Conservation (phyloP, 2,888 invertebrate genomes). For the Andrena camellia region DNA sequence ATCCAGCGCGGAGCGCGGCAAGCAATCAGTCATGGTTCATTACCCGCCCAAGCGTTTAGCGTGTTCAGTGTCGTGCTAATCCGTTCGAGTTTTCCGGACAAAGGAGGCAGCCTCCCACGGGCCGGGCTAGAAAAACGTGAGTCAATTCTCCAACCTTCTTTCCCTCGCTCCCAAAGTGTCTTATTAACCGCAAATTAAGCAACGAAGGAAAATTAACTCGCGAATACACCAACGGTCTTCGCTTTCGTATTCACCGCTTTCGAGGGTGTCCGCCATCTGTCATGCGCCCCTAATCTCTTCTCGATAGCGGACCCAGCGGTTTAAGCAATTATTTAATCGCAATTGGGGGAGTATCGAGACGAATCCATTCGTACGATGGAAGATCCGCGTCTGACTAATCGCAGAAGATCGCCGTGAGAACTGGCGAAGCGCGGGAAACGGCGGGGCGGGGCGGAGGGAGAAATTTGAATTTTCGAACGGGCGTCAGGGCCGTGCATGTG, state of each 20-base stretch:
- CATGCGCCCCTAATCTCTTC: constrained; percentile 13
- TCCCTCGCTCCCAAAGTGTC: background rate
- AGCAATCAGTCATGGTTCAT: constrained; percentile 47
- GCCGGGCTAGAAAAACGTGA: background rate
- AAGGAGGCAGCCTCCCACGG: background rate
- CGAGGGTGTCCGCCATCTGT: constrained; percentile 5
- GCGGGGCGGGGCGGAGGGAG: background rate
- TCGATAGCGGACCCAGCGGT: background rate
- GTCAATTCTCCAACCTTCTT: background rate
- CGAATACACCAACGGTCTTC: too few species aligned
- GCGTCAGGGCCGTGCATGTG: constrained; percentile 1
- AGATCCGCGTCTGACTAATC: fast-evolving
- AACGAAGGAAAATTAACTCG: background rate
- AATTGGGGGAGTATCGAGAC: background rate
- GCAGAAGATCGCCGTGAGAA: background rate
- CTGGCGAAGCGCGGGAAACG: background rate
- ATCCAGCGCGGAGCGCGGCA: background rate
- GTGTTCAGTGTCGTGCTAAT: constrained; percentile 23
- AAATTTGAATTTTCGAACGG: constrained; percentile 29
- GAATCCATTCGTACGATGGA: background rate
- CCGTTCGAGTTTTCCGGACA: background rate
- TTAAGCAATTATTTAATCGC: background rate
- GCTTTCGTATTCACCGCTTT: constrained; percentile 20
- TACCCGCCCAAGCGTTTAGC: constrained; percentile 17
- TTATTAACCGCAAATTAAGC: background rate